These are phyloP conservation scores for Myrmecophaga tridactyla DNA, from an alignment of 2,113 vertebrate genomes.

Conservation along the genomic window DNA sequence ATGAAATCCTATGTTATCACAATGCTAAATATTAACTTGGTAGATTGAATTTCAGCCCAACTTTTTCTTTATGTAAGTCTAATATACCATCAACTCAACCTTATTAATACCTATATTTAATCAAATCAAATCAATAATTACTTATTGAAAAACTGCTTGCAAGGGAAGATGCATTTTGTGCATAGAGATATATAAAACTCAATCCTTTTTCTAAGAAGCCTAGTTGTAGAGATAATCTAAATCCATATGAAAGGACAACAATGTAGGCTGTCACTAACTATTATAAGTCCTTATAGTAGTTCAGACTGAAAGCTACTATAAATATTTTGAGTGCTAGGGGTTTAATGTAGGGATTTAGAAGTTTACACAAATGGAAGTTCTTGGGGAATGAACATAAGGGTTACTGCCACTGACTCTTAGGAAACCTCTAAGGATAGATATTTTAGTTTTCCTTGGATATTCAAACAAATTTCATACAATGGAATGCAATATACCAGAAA, in stretches of 20 bases:
- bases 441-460: no score
- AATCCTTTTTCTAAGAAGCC: neutral
- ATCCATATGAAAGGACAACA: neutral
- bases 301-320: neutral
- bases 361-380: neutral
- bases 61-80: neutral
- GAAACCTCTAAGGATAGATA: neutral
- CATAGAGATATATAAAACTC: neutral
- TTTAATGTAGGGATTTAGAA: neutral
- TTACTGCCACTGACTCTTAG: neutral
- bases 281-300: neutral
- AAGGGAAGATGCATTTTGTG: neutral
- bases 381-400: neutral
- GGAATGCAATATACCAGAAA: no score
- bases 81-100: neutral
- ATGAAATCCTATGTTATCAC: neutral
- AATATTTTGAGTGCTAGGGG: neutral
- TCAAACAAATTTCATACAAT: no score
- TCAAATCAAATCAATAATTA: neutral
- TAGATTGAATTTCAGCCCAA: neutral
- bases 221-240: neutral
- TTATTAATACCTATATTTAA: neutral
- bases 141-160: neutral
- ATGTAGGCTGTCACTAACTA: fast-evolving
- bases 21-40: neutral